Percentiles rank a stretch among this genome's conserved stretches.
phyloP scores from a whole-genome alignment of 1,140 invertebrate species.

The Metaphire vulgaris region DNA sequence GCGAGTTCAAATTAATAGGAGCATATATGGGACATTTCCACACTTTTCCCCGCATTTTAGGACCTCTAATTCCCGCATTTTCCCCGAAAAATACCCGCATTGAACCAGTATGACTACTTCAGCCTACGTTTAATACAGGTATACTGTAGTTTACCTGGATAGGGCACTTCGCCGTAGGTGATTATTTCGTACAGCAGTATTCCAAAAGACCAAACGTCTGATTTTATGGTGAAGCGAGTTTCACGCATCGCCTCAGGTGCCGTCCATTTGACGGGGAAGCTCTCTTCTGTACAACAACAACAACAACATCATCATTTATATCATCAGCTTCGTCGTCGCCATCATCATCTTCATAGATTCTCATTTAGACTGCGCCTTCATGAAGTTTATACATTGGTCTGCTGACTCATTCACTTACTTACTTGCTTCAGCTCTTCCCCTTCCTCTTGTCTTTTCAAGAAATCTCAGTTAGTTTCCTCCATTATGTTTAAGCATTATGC shows the following conservation, averaged over 20 bases:
- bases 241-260: slow-evolving; percentile 37
- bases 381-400: neutral
- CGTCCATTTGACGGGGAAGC: slow-evolving; percentile 52
- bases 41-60: neutral
- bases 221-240: slow-evolving; percentile 34
- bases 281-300: slow-evolving; percentile 56
- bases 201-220: slow-evolving; percentile 83
- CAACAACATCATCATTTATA: no score
- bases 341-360: no score
- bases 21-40: neutral
- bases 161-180: slow-evolving; percentile 94
- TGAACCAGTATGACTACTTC: no score
- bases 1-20: neutral
- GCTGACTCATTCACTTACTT: neutral
- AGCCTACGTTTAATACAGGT: neutral
- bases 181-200: slow-evolving; percentile 95
- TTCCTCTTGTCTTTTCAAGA: no score
- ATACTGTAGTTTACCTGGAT: slow-evolving; percentile 59
- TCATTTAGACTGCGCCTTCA: no score
- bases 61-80: neutral
- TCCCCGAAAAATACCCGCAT: no score
- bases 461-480: no score
- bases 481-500: no score
- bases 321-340: no score
- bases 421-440: no score